Conservation (phyloP, 2,888 invertebrate genomes). For the Nebria salina region DNA sequence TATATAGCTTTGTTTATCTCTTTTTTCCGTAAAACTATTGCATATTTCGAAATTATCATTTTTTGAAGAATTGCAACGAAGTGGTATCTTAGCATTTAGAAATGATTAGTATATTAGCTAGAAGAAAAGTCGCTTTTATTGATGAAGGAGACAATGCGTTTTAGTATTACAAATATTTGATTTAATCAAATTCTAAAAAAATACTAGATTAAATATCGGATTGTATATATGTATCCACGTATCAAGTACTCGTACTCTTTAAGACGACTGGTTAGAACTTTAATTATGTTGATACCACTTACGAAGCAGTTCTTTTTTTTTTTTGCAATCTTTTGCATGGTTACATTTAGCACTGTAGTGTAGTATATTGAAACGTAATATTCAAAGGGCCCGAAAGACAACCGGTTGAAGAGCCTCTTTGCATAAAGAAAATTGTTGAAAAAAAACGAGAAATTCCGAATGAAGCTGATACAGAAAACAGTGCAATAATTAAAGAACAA, state of each 20-base stretch:
- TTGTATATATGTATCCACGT: background rate
- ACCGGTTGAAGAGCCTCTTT: slow-evolving; percentile 18
- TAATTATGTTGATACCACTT: slow-evolving; percentile 27
- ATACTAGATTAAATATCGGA: background rate
- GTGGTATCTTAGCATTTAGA: slow-evolving; percentile 22
- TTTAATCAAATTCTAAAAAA: no score
- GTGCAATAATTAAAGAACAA: slow-evolving; percentile 5
- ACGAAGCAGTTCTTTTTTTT: slow-evolving; percentile 1
- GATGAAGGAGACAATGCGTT: background rate
- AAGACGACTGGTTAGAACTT: background rate
- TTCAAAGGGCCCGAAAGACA: slow-evolving; percentile 42
- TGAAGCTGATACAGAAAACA: background rate
- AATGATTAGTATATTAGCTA: background rate
- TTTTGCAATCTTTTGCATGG: slow-evolving; percentile 43
- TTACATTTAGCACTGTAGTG: slow-evolving; percentile 45
- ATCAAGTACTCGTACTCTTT: background rate
- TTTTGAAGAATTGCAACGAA: slow-evolving; percentile 8
- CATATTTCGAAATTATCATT: slow-evolving; percentile 39
- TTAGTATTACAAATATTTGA: background rate
- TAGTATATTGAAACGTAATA: slow-evolving; percentile 44
- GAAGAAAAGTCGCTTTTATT: background rate
- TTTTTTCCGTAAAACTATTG: slow-evolving; percentile 42
- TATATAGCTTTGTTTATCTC: slow-evolving; percentile 39
- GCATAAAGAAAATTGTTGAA: slow-evolving; percentile 12
- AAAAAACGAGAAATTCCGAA: background rate